Evolutionary conservation across 1,140 invertebrate genomes (phyloP), one percentile per base, ranked within the genome.

Genomic region (Apis florea): DNA sequence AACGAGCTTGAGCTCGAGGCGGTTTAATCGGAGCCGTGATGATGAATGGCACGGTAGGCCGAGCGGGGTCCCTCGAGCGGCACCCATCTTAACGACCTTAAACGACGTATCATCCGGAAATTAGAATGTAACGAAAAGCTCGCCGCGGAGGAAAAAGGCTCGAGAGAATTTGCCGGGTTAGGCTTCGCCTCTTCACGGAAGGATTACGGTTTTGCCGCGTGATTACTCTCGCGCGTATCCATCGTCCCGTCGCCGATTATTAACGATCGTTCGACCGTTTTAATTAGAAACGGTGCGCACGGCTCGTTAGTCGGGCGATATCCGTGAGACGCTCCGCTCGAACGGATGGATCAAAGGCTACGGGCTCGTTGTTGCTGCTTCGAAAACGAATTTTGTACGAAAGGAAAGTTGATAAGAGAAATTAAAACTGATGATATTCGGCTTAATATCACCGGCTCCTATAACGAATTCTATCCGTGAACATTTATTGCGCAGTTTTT

Each of bases 1-100:
- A 64, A 79, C 77, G 77, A 79, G 58, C 59, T 21, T 15, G 68
- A 78, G 66, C 66, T 73, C 13, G 51, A 73, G 58, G 77, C 26
- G 58, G 15, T 73, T 79, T 79, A 79, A 79, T 79, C 72, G 77
- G 77, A 54, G 69, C n/a, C 69, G 69, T 49, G 69, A 79, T 72
- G 77, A 79, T 73, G 77, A 79, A 79, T 79, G 58, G 58, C 51
- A 53, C 68, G 51, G 51, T 79, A 79, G 49, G 26, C 67, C 12
- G 58, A 59, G 56, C 12, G 58, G 49, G 56, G 31, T 0, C 17
- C 69, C 58, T 53, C 58, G 66, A 72, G 47, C 56, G 51, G 19
- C 17, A 54, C 49, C 77, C 53, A 79, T 79, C 77, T 79, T 12
- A 40, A 40, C 59, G 59, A 64, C 69, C 31, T 79, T 79, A 71